Base-by-base conservation (phyloP, 2,797 vertebrate species). In the Amphiprion clarkii region DNA sequence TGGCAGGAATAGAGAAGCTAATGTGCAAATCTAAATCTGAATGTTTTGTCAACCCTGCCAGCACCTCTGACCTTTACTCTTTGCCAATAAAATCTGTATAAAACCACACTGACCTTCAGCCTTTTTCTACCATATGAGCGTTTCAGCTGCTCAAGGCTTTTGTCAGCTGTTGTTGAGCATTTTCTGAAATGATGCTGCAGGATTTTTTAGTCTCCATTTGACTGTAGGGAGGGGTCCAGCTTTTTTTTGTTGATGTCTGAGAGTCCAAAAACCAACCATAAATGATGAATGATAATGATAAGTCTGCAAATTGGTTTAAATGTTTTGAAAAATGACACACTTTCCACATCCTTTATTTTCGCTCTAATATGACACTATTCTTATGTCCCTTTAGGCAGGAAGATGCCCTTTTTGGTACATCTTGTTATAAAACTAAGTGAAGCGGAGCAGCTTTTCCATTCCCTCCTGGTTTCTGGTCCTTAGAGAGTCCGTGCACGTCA, bases 401-500 rank as follows among this genome's bases (percentile, higher is more conserved):
- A 42, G 2, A 31, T 54, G 25, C 3, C n/a, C 13, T 71, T 70
- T 44, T 55, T 19, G 31, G 23, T 57, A 49, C 72, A 55, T 29
- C 4, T 64, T 54, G 55, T 60, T 67, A 27, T 21, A 27, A 78
- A 13, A 12, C 0, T 56, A 40, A 66, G 21, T 0, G 1, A 62
- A 67, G 17, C 27, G 14, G 16, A 71, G 6, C 4, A 31, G 8
- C n/a, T 12, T 27, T 19, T 44, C 46, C 46, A 52, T 61, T 49
- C 44, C 29, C 21, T 67, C 68, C 42, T 49, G 2, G 4, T 60
- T 25, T 21, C 23, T 31, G 36, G 14, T 71, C 59, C 67, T 74
- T 39, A 10, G 70, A 71, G 71, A 82, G 39, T 62, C 68, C 29
- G 23, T 39, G 46, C 70, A 83, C 51, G 17, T 73, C 51, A 33